Percentiles rank a stretch among this genome's conserved stretches.
Evolutionary conservation across 2,888 invertebrate species (phyloP).

Genomic region (Empis stercorea): DNA sequence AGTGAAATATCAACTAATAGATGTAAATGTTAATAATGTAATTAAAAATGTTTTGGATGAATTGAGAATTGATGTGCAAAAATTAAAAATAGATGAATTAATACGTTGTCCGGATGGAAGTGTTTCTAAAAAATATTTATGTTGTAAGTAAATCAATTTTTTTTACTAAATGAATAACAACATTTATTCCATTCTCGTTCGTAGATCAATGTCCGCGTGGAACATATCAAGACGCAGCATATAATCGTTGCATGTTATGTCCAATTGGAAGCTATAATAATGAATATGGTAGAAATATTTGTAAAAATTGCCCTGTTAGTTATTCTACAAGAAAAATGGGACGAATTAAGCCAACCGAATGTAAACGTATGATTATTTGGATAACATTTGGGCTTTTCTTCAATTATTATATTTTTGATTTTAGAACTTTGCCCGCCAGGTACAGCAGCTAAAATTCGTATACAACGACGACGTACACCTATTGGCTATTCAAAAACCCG

Average conservation of each 20-base stretch:
- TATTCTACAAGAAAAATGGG: conserved; percentile 43
- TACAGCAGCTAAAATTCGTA: conserved; percentile 32
- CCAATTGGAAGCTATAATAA: conserved; percentile 47
- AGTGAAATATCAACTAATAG: conserved; percentile 16
- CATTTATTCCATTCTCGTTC: conserved; percentile 8
- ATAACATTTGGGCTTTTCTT: no score
- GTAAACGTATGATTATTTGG: conserved; percentile 38
- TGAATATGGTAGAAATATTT: conserved; percentile 40
- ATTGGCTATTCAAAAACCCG: conserved; percentile 18
- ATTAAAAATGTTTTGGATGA: conserved; percentile 13
- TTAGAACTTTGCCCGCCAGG: conserved; percentile 46
- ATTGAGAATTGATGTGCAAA: conserved; percentile 17
- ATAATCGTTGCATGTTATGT: conserved; percentile 45
- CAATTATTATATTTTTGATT: conserved; percentile 3
- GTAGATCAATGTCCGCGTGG: conserved; percentile 52
- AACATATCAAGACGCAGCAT: conserved; percentile 44
- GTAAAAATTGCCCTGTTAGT: conserved; percentile 43
- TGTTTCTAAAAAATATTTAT: conserved; percentile 39
- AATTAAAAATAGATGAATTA: conserved; percentile 18
- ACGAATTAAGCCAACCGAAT: conserved; percentile 37
- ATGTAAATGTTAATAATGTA: conserved; percentile 14
- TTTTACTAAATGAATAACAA: neutral
- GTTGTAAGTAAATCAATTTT: conserved; percentile 37
- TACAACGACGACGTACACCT: conserved; percentile 16
- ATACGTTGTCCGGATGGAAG: conserved; percentile 41